These are phyloP conservation scores for Penelope pileata DNA, from an alignment of 2,113 vertebrate species.

Conservation along the genomic window DNA sequence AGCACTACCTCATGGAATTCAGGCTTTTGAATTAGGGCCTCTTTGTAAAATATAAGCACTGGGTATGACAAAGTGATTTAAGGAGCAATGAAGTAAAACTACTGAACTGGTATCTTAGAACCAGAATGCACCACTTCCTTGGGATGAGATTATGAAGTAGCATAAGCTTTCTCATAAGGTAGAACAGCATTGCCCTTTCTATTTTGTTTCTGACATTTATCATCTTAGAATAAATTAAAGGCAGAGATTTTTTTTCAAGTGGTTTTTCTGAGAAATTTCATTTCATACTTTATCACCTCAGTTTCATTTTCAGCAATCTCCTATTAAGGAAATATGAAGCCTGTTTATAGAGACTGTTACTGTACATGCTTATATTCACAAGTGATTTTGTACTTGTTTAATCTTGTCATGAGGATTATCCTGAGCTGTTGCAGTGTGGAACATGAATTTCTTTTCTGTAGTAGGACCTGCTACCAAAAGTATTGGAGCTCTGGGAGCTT, in stretches of 20 bases:
- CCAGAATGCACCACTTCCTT: neutral
- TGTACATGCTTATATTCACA: neutral
- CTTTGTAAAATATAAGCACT: neutral
- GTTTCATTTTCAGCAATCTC: neutral
- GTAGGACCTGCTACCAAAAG: neutral
- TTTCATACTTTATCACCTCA: neutral
- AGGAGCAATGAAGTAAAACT: neutral
- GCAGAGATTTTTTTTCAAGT: neutral
- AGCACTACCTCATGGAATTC: neutral
- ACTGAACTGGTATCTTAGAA: neutral
- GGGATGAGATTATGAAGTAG: neutral
- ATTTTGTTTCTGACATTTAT: neutral
- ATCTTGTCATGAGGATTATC: neutral
- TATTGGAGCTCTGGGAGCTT: neutral
- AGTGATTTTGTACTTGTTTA: neutral
- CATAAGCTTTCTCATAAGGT: neutral
- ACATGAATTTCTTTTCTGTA: neutral
- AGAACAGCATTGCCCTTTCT: neutral
- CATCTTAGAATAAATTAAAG: neutral
- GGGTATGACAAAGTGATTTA: neutral
- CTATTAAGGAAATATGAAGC: neutral
- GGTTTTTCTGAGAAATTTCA: neutral
- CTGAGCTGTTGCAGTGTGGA: neutral
- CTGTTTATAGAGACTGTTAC: neutral
- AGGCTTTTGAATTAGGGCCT: neutral